Percentiles rank a stretch among this genome's conserved stretches.
Conservation (phyloP, 2,113 vertebrate genomes). For the Urocynchramus pylzowi region DNA sequence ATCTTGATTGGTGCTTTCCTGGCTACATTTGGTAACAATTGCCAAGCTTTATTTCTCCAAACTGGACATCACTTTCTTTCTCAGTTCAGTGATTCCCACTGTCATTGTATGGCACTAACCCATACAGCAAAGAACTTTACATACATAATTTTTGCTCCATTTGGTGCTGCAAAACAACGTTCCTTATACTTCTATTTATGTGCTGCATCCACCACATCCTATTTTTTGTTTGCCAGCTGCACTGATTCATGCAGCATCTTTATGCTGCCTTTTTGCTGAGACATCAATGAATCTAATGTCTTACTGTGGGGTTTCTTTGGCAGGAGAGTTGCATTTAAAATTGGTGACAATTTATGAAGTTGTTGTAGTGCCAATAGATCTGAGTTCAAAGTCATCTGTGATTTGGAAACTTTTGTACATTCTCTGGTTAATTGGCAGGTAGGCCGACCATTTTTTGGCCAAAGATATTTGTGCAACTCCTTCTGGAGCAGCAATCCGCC, state of each 20-base stretch:
- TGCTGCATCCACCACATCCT: neutral
- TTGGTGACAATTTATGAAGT: neutral
- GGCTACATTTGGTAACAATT: neutral
- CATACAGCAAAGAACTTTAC: neutral
- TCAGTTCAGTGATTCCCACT: neutral
- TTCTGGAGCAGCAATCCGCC: neutral
- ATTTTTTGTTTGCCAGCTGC: neutral
- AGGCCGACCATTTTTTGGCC: neutral
- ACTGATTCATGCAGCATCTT: neutral
- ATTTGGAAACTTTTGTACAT: neutral
- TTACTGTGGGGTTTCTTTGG: neutral
- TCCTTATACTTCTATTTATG: neutral
- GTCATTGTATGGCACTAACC: neutral
- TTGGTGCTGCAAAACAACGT: neutral
- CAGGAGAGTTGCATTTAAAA: neutral
- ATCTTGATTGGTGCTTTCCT: neutral
- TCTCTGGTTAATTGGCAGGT: neutral
- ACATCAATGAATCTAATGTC: neutral
- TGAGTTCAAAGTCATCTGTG: neutral
- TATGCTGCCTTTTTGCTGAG: neutral
- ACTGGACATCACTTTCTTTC: neutral
- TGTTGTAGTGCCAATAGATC: neutral
- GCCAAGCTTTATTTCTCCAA: neutral
- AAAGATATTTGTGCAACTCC: neutral
- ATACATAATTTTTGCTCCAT: neutral